Percentiles rank a stretch among this genome's conserved stretches.
phyloP scores from a whole-genome alignment of 2,797 vertebrate genomes.

The Muscicapa striata region DNA sequence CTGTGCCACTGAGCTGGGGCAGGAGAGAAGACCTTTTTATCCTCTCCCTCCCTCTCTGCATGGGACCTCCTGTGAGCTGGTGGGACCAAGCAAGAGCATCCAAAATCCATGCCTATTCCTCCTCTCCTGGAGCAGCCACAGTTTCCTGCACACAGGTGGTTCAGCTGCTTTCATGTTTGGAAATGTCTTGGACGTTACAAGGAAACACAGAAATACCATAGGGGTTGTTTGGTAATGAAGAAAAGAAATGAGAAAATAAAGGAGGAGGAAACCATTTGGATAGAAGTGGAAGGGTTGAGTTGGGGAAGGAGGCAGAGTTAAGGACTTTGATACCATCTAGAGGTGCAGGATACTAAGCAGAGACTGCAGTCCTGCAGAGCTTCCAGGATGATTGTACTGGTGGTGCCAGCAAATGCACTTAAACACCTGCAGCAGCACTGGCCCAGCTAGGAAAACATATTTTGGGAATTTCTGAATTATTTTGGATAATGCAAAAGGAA shows the following conservation, averaged over 20 bases:
- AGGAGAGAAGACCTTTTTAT: background rate
- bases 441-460: background rate
- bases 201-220: background rate
- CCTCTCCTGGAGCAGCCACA: background rate
- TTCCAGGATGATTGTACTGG: background rate
- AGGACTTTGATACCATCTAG: background rate
- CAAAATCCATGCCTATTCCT: background rate
- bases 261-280: background rate
- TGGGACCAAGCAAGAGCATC: background rate
- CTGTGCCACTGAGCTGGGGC: fast-evolving
- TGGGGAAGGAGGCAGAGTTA: background rate
- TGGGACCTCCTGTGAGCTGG: fast-evolving
- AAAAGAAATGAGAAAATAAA: background rate
- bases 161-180: background rate
- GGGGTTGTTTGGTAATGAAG: background rate
- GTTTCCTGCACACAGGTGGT: background rate
- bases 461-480: background rate
- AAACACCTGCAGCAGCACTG: background rate
- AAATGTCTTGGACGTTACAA: background rate
- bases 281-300: background rate
- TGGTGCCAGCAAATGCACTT: background rate
- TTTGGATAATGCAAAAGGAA: background rate
- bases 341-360: background rate
- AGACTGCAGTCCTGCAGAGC: fast-evolving
- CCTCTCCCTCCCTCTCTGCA: background rate